These are phyloP conservation scores for Lophochroa leadbeateri DNA, from an alignment of 2,113 vertebrate species.

Conservation along the genomic window DNA sequence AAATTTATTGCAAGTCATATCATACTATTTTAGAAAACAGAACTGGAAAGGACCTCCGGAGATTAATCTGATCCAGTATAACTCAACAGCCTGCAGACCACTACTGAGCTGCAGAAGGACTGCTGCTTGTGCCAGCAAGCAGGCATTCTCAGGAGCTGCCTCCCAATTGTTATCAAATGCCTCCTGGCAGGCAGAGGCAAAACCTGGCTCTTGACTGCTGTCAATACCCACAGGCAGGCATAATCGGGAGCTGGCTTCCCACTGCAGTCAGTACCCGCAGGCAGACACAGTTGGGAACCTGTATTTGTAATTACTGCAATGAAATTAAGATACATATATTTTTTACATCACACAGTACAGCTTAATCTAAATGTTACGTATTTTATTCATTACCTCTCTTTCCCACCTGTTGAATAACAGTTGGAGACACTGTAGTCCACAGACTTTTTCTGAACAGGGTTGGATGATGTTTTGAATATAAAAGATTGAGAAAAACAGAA, in stretches of 20 bases:
- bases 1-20: constrained; percentile 31
- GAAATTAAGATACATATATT: background rate
- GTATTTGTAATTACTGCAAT: background rate
- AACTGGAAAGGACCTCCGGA: constrained; percentile 14
- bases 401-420: background rate
- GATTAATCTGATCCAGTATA: background rate
- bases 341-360: background rate
- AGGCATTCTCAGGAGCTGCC: background rate
- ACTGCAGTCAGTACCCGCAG: background rate
- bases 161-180: background rate
- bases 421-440: background rate
- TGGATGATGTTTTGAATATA: background rate
- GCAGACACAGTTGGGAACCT: background rate
- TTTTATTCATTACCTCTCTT: background rate
- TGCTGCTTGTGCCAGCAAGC: background rate
- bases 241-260: background rate
- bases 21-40: constrained; percentile 3
- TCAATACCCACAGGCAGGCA: background rate
- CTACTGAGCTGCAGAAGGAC: background rate
- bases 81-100: background rate
- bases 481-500: background rate
- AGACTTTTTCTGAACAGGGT: background rate
- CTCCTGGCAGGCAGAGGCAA: background rate
- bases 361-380: background rate
- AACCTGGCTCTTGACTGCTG: background rate